These are phyloP conservation scores for Acleris emargana DNA, from an alignment of 2,888 invertebrate genomes.

Conservation along the genomic window DNA sequence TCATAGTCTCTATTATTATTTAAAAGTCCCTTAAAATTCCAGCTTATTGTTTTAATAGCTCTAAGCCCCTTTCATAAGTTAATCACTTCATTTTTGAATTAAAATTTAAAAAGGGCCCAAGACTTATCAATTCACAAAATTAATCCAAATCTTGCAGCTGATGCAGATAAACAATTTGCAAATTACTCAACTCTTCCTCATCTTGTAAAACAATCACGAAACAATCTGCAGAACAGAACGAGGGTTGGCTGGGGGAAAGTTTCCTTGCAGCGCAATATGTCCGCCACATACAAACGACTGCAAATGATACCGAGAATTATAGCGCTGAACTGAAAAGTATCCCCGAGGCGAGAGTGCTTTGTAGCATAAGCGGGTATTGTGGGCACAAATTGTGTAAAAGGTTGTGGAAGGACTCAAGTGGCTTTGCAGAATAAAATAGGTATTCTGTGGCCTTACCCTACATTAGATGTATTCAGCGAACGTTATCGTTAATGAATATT, in stretches of 20 bases:
- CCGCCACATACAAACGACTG: conserved; percentile 72
- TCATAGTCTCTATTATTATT: too few relatives aligned
- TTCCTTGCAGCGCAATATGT: conserved; percentile 58
- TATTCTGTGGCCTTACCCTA: too few relatives aligned
- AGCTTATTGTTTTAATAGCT: too few relatives aligned
- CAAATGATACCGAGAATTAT: conserved; percentile 54
- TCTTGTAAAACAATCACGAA: conserved; percentile 75
- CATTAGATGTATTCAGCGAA: too few relatives aligned
- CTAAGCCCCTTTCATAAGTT: too few relatives aligned
- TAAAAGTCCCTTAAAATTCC: too few relatives aligned
- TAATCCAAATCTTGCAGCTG: conserved; percentile 13
- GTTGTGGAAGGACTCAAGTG: background rate
- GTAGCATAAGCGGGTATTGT: conserved; percentile 16
- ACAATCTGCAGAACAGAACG: conserved; percentile 76
- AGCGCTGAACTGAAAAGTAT: conserved; percentile 46
- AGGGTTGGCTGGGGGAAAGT: conserved; percentile 76
- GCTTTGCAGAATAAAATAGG: too few relatives aligned
- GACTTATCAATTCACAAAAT: conserved; percentile 1
- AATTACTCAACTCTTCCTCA: conserved; percentile 51
- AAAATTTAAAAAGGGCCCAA: background rate
- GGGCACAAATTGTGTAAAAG: conserved; percentile 2
- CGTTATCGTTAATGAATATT: too few relatives aligned
- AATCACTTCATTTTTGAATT: too few relatives aligned
- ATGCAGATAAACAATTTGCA: conserved; percentile 21
- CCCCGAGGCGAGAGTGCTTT: conserved; percentile 37